A percentile compares a stretch with the other conserved stretches of the same genome.
Conservation (phyloP, 2,797 vertebrate species). For the Chrosomus eos region DNA sequence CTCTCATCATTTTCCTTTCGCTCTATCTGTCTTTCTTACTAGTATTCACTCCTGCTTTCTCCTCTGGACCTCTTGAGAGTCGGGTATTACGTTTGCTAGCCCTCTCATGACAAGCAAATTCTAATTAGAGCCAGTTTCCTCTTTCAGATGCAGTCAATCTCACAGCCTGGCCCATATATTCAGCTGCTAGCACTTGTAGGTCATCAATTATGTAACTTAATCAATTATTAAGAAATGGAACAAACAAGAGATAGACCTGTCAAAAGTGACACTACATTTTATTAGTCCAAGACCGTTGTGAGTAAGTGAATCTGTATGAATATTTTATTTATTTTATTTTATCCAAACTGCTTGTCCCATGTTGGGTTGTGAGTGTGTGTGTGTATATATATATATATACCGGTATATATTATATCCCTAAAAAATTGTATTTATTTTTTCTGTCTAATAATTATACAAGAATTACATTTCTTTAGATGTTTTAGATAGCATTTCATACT, state of each 20-base stretch:
- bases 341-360: too few relatives aligned
- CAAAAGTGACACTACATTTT: constrained; percentile 51
- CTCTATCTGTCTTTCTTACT: background rate
- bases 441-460: too few relatives aligned
- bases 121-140: constrained; percentile 69
- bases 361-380: too few relatives aligned
- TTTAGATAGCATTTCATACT: too few relatives aligned
- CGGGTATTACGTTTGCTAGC: constrained; percentile 37
- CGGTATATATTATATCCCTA: too few relatives aligned
- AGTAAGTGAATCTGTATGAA: background rate
- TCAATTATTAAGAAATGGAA: constrained; percentile 78
- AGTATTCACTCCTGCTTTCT: constrained; percentile 23
- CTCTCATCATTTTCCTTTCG: constrained; percentile 32
- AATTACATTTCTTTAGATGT: too few relatives aligned
- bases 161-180: constrained; percentile 49
- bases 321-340: background rate
- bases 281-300: background rate
- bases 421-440: too few relatives aligned
- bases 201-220: constrained; percentile 76
- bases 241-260: constrained; percentile 69
- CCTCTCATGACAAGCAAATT: constrained; percentile 65
- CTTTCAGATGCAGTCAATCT: constrained; percentile 57
- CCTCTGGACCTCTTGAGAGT: constrained; percentile 40
- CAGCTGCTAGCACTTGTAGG: constrained; percentile 68
- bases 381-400: too few relatives aligned